Percentiles rank a stretch among this genome's conserved stretches.
These are phyloP conservation scores for Tetragnatha montana DNA, from an alignment of 2,888 invertebrate genomes.

Conservation along the genomic window DNA sequence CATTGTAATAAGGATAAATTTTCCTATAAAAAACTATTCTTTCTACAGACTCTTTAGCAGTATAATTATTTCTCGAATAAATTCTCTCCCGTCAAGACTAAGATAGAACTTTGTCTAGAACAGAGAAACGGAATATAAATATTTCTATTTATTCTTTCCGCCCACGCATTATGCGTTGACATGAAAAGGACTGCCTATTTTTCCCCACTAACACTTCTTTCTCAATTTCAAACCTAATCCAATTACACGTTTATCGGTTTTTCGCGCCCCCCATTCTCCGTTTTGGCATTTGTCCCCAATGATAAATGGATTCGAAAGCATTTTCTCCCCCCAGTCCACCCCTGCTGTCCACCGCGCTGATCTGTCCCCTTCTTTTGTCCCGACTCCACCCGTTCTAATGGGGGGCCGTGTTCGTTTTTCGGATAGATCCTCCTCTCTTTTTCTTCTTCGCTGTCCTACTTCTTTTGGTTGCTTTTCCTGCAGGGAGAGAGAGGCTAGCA, in stretches of 20 bases:
- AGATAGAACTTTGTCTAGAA: neutral
- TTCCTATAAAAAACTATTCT: no score
- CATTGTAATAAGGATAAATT: no score
- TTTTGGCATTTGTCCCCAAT: slow-evolving; percentile 54
- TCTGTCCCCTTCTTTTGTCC: slow-evolving; percentile 30
- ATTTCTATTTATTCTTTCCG: neutral
- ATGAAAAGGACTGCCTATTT: slow-evolving; percentile 12
- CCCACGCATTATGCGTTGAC: neutral
- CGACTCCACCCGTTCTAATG: slow-evolving; percentile 37
- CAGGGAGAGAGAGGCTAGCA: neutral
- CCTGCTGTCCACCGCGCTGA: neutral
- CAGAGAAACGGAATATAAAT: slow-evolving; percentile 10
- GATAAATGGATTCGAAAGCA: slow-evolving; percentile 55
- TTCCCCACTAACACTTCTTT: slow-evolving; percentile 18
- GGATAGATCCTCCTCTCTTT: slow-evolving; percentile 14
- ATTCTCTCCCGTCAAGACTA: neutral
- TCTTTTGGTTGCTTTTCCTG: slow-evolving; percentile 1
- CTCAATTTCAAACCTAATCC: slow-evolving; percentile 60
- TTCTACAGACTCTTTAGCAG: no score
- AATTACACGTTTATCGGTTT: slow-evolving; percentile 60
- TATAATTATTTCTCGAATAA: neutral
- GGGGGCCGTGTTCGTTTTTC: slow-evolving; percentile 22
- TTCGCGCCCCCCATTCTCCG: slow-evolving; percentile 39
- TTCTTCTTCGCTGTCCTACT: neutral
- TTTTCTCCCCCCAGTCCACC: slow-evolving; percentile 16